Conservation (phyloP, 2,888 invertebrate species). For the Malthinus flaveolus region DNA sequence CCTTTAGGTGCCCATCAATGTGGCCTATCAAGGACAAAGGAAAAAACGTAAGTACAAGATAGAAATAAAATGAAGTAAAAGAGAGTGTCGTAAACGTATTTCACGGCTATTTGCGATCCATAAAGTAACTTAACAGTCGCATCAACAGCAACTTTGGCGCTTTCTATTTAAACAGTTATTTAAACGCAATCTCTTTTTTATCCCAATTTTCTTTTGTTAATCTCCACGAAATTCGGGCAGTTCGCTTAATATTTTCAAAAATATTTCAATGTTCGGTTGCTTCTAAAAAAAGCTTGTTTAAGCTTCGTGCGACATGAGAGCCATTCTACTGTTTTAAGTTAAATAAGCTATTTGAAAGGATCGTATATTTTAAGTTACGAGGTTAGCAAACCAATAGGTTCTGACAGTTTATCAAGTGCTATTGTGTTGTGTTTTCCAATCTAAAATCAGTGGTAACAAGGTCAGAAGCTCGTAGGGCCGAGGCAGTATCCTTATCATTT, state of each 20-base stretch:
- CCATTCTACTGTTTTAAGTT: constrained; percentile 6
- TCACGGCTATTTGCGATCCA: constrained; percentile 39
- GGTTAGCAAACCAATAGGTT: constrained; percentile 9
- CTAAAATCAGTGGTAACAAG: constrained; percentile 30
- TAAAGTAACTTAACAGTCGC: constrained; percentile 39
- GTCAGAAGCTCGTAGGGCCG: constrained; percentile 24
- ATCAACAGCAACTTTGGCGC: constrained; percentile 30
- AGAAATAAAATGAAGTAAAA: constrained; percentile 27
- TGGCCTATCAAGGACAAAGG: constrained; percentile 17
- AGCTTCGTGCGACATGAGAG: background rate
- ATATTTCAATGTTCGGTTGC: no score
- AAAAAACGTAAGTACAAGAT: constrained; percentile 20
- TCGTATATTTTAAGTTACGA: constrained; percentile 8
- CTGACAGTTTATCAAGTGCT: constrained; percentile 24
- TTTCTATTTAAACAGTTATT: constrained; percentile 5
- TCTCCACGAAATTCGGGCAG: no score
- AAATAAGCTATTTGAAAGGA: constrained; percentile 9
- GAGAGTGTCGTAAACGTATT: constrained; percentile 37
- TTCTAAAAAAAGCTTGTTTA: no score
- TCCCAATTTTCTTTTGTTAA: no score
- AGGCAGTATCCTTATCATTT: constrained; percentile 29
- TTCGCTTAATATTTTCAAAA: no score
- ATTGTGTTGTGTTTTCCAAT: constrained; percentile 26
- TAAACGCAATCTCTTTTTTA: background rate
- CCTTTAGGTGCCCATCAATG: constrained; percentile 17